Evolutionary conservation across 2,113 vertebrate genomes (phyloP), one percentile per base, ranked within the genome.

Genomic region (Arvicanthis niloticus): DNA sequence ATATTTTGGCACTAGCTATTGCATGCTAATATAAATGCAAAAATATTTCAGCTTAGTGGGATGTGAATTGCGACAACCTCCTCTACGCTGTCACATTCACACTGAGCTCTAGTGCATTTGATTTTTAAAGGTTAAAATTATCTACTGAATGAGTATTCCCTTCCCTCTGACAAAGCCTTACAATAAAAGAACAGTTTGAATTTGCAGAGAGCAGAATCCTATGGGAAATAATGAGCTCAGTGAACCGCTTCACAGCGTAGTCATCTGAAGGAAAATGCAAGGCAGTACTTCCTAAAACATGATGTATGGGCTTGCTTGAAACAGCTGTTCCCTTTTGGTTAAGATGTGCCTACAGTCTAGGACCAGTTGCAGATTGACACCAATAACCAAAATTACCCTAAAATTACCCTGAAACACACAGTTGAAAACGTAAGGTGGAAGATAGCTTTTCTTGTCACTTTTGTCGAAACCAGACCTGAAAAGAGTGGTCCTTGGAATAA

Each of bases 251-350:
- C 78, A 42, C 67, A 93, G 91, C 48, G 72, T 9, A 48, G 80
- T 73, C 87, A 95, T 94, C n/a, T 86, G 45, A 90, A 80, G 19
- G 93, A 65, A 94, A 95, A 51, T 11, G 73, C n/a, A 92, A 96
- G 40, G 86, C 75, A 68, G 13, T 40, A 1, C 89, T 80, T 91
- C 72, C 51, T n/a, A 78, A 93, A n/a, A 73, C 81, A 84, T 93
- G 48, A 65, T 93, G 58, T 91, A 93, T 90, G 77, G 53, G 26
- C 16, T 92, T 86, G 19, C 16, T 92, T 85, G 51, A 51, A 89
- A 75, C 82, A 42, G 37, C 24, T 93, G 88, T 91, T 95, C 51
- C 75, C 73, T 65, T 76, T 94, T 72, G 65, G 13, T 62, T 92
- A 95, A 91, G 76, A 16, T 60, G 17, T 2, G 72, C 21, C 67